Conservation (phyloP, 2,113 vertebrate species). For the Herpailurus yagouaroundi region DNA sequence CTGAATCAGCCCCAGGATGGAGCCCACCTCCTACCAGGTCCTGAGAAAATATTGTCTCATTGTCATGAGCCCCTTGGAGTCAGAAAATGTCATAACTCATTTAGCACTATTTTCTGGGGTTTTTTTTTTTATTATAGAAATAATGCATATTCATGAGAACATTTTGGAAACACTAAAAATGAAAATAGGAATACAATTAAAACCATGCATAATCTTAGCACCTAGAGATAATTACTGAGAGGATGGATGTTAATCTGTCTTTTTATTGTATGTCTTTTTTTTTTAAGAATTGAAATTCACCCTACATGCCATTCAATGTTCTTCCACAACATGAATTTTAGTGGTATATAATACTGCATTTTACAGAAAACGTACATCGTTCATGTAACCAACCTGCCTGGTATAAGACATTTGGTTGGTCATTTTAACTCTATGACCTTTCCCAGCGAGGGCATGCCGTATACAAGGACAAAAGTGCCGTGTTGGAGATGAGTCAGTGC, state of each 20-base stretch:
- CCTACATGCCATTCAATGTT: neutral
- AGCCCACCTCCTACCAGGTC: neutral
- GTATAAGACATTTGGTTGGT: neutral
- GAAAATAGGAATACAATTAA: conserved; percentile 61
- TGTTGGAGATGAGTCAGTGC: neutral
- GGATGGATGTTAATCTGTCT: neutral
- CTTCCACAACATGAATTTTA: neutral
- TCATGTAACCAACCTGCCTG: neutral
- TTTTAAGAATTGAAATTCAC: conserved; percentile 12
- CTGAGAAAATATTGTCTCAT: neutral
- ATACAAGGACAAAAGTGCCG: neutral
- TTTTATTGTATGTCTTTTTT: neutral
- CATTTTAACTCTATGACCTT: neutral
- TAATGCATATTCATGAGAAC: neutral
- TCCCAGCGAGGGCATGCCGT: neutral
- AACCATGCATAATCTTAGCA: conserved; percentile 22
- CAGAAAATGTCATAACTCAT: neutral
- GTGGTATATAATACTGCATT: neutral
- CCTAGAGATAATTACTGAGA: neutral
- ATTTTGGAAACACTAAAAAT: conserved; percentile 42
- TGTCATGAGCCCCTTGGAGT: neutral
- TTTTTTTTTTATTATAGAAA: neutral
- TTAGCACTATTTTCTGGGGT: neutral
- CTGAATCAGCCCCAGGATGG: neutral
- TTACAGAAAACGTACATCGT: neutral